phyloP scores from a whole-genome alignment of 2,113 vertebrate species.

The Rhagologus leucostigma region DNA sequence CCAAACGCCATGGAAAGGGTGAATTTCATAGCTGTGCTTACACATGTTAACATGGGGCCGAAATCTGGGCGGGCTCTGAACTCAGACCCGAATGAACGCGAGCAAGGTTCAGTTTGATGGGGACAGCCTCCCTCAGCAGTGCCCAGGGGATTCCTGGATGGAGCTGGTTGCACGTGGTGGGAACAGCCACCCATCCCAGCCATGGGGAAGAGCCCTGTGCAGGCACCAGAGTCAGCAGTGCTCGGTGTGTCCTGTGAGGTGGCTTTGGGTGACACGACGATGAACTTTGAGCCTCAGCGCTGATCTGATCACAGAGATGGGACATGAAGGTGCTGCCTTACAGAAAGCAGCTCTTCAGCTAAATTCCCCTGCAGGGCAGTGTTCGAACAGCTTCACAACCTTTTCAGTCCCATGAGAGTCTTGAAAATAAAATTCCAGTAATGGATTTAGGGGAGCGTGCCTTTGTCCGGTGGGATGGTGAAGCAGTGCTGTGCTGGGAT shows the following conservation, averaged over 20 bases:
- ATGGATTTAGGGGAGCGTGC: not conserved
- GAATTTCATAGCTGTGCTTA: not conserved
- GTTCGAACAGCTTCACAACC: not conserved
- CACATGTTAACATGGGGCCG: accelerated
- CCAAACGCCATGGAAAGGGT: not conserved
- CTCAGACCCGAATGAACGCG: accelerated
- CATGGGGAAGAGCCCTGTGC: not conserved
- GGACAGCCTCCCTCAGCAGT: not conserved
- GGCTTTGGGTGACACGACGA: accelerated
- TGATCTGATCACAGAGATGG: not conserved
- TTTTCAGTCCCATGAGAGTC: not conserved
- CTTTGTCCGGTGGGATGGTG: not conserved
- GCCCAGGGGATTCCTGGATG: not conserved
- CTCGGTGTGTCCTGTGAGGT: accelerated
- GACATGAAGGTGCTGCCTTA: not conserved
- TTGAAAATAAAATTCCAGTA: not conserved
- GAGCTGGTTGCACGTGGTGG: not conserved
- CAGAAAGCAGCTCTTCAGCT: not conserved
- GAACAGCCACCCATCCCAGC: not conserved
- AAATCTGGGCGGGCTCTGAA: not conserved
- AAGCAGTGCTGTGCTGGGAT: not conserved
- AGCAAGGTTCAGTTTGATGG: not conserved
- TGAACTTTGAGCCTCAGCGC: accelerated
- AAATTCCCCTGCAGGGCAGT: not conserved
- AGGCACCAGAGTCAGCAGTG: not conserved